phyloP scores from a whole-genome alignment of 1,140 invertebrate genomes.

The Heliothis subflexa region DNA sequence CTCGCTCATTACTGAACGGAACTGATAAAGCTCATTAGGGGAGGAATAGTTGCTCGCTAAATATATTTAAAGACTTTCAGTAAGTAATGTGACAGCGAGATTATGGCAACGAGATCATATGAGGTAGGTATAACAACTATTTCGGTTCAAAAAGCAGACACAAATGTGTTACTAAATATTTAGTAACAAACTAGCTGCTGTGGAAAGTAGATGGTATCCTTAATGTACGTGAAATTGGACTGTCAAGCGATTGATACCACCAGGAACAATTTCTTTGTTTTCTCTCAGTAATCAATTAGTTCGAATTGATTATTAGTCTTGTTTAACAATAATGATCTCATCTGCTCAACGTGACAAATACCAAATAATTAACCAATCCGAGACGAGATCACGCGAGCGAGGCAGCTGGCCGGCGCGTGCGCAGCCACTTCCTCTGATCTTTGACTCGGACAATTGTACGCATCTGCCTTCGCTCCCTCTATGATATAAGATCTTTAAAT shows the following conservation, averaged over 20 bases:
- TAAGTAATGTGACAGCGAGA: no score
- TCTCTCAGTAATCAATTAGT: background rate
- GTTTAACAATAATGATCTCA: constrained; percentile 45
- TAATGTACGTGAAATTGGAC: no score
- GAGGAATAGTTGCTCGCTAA: background rate
- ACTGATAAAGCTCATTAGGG: constrained; percentile 1
- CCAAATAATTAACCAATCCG: constrained; percentile 62
- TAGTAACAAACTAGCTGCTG: background rate
- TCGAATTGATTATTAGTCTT: background rate
- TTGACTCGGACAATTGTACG: constrained; percentile 79
- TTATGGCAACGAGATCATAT: no score
- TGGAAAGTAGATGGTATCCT: background rate
- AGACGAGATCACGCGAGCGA: constrained; percentile 52
- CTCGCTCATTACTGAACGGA: constrained; percentile 1
- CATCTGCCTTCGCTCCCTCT: constrained; percentile 74
- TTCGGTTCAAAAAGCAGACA: no score
- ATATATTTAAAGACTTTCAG: background rate
- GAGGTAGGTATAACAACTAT: no score
- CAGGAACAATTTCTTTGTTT: background rate
- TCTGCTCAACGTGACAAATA: constrained; percentile 61
- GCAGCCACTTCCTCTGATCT: constrained; percentile 84
- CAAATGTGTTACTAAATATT: background rate
- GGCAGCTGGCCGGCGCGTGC: constrained; percentile 70
- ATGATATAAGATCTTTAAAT: constrained; percentile 64
- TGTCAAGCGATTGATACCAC: no score